phyloP scores from a whole-genome alignment of 1,140 invertebrate genomes.

The Nephotettix cincticeps region DNA sequence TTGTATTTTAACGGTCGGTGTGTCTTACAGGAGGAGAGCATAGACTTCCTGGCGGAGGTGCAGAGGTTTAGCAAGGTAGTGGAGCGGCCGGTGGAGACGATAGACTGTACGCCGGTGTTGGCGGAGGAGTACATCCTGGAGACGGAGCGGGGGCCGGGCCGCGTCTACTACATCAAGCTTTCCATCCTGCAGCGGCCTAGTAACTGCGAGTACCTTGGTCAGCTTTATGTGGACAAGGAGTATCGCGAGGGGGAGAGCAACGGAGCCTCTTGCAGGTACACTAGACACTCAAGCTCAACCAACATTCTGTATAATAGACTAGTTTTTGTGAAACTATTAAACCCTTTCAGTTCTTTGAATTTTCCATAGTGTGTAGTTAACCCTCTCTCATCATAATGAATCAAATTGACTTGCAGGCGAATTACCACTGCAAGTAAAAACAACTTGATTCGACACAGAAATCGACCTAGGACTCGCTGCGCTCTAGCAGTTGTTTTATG shows the following conservation, averaged over 20 bases:
- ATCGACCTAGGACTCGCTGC: too few species aligned
- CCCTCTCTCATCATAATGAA: not conserved
- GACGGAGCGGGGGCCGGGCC: constrained; percentile 65
- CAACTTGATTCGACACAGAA: too few species aligned
- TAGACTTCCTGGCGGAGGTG: constrained; percentile 36
- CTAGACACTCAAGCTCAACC: too few species aligned
- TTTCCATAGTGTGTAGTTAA: not conserved
- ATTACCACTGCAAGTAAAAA: too few species aligned
- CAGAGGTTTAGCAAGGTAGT: constrained; percentile 59
- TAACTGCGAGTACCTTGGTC: constrained; percentile 84
- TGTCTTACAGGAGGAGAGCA: constrained; percentile 11
- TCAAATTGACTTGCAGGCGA: too few species aligned
- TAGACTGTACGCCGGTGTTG: constrained; percentile 76
- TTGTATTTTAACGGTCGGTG: too few species aligned
- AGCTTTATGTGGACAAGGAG: constrained; percentile 87
- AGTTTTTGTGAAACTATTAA: too few species aligned
- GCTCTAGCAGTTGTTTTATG: too few species aligned
- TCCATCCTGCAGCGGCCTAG: constrained; percentile 81
- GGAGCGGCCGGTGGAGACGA: constrained; percentile 63
- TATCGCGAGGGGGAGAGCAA: constrained; percentile 75
- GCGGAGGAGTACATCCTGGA: constrained; percentile 89
- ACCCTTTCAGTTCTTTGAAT: too few species aligned
- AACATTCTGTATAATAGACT: too few species aligned
- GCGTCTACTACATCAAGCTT: constrained; percentile 81
- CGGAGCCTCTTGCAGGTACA: constrained; percentile 80